A percentile compares a stretch with the other conserved stretches of the same genome.
Evolutionary conservation across 2,113 vertebrate species (phyloP).

Genomic region (Lucifuga dentata): DNA sequence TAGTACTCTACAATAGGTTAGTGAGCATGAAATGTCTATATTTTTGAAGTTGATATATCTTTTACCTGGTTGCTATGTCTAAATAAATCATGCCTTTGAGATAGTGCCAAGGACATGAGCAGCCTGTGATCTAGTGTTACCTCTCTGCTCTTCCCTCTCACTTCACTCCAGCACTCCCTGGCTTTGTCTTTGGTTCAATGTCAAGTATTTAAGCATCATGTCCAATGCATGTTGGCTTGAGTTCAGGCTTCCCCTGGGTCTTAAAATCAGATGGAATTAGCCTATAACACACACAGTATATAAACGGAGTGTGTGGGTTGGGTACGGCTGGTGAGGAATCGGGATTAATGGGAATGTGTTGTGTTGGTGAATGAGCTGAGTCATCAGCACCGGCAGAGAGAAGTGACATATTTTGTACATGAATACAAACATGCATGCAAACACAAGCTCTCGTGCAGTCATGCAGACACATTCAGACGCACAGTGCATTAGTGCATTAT

Average conservation of each 20-base stretch:
- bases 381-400: constrained; percentile 56
- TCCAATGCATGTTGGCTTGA: constrained; percentile 14
- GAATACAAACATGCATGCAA: constrained; percentile 49
- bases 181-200: constrained; percentile 55
- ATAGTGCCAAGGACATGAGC: constrained; percentile 27
- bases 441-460: not conserved
- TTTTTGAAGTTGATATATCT: constrained; percentile 44
- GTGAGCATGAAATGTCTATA: constrained; percentile 1
- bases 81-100: constrained; percentile 46
- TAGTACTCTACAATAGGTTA: constrained; percentile 10
- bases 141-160: constrained; percentile 19
- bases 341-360: constrained; percentile 45
- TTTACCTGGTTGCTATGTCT: constrained; percentile 19
- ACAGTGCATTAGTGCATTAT: too few species aligned
- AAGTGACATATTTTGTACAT: constrained; percentile 61
- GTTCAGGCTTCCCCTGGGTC: constrained; percentile 22
- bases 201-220: constrained; percentile 41
- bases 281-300: constrained; percentile 26
- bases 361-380: constrained; percentile 46
- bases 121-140: constrained; percentile 42
- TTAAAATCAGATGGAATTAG: constrained; percentile 36
- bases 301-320: constrained; percentile 32
- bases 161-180: constrained; percentile 22
- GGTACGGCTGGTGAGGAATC: constrained; percentile 50
- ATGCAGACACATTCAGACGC: constrained; percentile 10